Evolutionary conservation across 2,797 vertebrate species (phyloP).

Genomic region (Sparidentex hasta): DNA sequence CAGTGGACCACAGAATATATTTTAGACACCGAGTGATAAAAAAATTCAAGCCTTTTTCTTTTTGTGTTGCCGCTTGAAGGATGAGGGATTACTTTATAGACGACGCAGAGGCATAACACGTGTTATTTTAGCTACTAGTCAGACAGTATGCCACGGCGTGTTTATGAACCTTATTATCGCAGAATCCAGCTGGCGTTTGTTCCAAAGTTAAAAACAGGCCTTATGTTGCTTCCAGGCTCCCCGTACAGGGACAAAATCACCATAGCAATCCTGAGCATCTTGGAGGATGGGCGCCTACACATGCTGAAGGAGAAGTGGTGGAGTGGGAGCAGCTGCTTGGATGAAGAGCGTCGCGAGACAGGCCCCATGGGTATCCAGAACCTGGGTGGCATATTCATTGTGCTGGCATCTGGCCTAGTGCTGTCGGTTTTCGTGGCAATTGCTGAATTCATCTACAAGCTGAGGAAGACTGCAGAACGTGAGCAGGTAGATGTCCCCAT

Average conservation of each 20-base stretch:
- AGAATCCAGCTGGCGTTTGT: conserved; percentile 72
- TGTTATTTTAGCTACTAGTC: conserved; percentile 37
- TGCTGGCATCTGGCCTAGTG: conserved; percentile 95
- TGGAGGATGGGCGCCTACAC: conserved; percentile 97
- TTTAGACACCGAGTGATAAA: conserved; percentile 4
- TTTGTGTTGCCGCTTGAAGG: conserved; percentile 36
- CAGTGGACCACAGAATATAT: conserved; percentile 9
- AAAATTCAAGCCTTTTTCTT: background rate
- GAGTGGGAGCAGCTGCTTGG: conserved; percentile 93
- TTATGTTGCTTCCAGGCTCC: conserved; percentile 88
- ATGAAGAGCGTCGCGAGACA: conserved; percentile 94
- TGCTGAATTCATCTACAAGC: conserved; percentile 98
- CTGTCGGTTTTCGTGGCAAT: conserved; percentile 97
- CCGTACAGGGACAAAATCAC: conserved; percentile 98
- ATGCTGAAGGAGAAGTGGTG: conserved; percentile 99
- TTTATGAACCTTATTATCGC: conserved; percentile 77
- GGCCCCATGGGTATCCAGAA: conserved; percentile 98
- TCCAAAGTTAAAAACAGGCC: conserved; percentile 69
- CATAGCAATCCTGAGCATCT: conserved; percentile 96
- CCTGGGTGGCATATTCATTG: conserved; percentile 98
- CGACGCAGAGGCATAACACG: conserved; percentile 11
- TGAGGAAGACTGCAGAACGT: conserved; percentile 93
- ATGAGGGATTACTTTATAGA: conserved; percentile 32
- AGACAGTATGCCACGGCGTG: conserved; percentile 58
- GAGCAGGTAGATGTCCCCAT: conserved; percentile 91